phyloP scores from a whole-genome alignment of 2,113 vertebrate species.

The zebrafish (Danio rerio) region GRCz12tu NC_133195.1:34972001-34972500 shows the following conservation, averaged over 20 bases:
- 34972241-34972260: background rate
- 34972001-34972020: no score
- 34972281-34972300: background rate
- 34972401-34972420: background rate
- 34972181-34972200: no score
- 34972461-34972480: background rate
- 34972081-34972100: no score
- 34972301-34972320: slow-evolving; percentile 5
- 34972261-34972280: background rate
- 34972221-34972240: no score
- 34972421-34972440: background rate
- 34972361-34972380: slow-evolving; percentile 3
- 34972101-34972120: no score
- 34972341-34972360: background rate
- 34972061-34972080: no score
- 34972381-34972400: background rate
- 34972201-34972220: no score
- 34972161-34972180: no score
- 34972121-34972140: no score
- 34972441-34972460: background rate
- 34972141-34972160: no score
- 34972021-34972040: no score
- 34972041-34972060: no score
- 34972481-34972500: slow-evolving; percentile 3
- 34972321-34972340: slow-evolving; percentile 9